Evolutionary conservation across 1,140 invertebrate genomes (phyloP).

Genomic region (Cyphomyrmex costatus): DNA sequence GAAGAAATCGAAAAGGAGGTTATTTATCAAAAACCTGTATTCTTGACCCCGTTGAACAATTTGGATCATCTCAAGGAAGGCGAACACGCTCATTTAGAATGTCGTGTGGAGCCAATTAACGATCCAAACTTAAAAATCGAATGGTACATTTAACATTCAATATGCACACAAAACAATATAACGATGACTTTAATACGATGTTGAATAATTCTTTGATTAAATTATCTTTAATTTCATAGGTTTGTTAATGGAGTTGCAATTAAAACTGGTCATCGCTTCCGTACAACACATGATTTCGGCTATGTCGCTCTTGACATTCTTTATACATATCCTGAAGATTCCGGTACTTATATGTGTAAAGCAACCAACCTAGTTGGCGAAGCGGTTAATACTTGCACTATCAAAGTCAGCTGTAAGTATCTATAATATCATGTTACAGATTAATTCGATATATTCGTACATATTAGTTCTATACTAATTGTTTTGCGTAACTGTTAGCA

Average conservation of each 20-base stretch:
- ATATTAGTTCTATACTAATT: background rate
- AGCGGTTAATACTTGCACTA: slow-evolving; percentile 96
- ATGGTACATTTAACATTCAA: slow-evolving; percentile 91
- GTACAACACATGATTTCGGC: slow-evolving; percentile 97
- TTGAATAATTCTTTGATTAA: background rate
- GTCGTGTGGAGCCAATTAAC: slow-evolving; percentile 97
- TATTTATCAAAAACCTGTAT: slow-evolving; percentile 93
- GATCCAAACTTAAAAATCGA: slow-evolving; percentile 98
- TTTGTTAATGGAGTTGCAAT: slow-evolving; percentile 85
- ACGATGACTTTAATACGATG: background rate
- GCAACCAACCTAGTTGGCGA: slow-evolving; percentile 97
- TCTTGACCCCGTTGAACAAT: slow-evolving; percentile 94
- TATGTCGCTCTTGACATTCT: slow-evolving; percentile 98
- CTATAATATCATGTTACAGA: background rate
- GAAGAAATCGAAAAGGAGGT: slow-evolving; percentile 92
- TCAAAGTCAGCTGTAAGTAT: slow-evolving; percentile 92
- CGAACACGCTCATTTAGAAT: slow-evolving; percentile 97
- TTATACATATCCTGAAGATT: slow-evolving; percentile 97
- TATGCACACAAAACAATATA: background rate
- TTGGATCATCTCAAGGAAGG: slow-evolving; percentile 96
- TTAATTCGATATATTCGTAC: background rate
- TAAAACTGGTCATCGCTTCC: slow-evolving; percentile 93
- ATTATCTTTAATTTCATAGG: slow-evolving; percentile 70
- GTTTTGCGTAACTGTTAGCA: slow-evolving; percentile 35
- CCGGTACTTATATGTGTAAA: slow-evolving; percentile 97